Evolutionary conservation across 1,140 invertebrate species (phyloP).

Genomic region (Trichonephila clavipes): DNA sequence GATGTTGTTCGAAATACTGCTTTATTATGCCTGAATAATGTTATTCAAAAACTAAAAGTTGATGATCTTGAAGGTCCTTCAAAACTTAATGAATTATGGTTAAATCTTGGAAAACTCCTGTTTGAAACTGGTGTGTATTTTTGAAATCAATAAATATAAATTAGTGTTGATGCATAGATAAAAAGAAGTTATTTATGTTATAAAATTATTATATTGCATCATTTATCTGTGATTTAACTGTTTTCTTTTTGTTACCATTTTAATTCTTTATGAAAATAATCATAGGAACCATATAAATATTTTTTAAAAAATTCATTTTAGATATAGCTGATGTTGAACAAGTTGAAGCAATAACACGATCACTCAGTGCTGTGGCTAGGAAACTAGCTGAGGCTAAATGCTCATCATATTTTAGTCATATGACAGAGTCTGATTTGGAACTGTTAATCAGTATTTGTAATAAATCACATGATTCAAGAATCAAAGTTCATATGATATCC

Average conservation of each 20-base stretch:
- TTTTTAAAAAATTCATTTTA: background rate
- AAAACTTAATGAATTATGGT: conserved; percentile 82
- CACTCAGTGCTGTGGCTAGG: conserved; percentile 85
- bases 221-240: background rate
- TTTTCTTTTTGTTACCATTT: background rate
- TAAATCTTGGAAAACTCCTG: conserved; percentile 84
- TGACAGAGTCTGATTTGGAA: conserved; percentile 79
- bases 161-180: too few relatives aligned
- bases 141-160: too few relatives aligned
- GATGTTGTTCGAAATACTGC: conserved; percentile 83
- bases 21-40: conserved; percentile 86
- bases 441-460: conserved; percentile 84
- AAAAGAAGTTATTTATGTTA: too few relatives aligned
- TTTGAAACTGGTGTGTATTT: conserved; percentile 80
- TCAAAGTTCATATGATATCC: conserved; percentile 86
- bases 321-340: conserved; percentile 81
- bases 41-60: conserved; percentile 84
- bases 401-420: conserved; percentile 77
- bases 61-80: conserved; percentile 84
- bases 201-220: background rate
- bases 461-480: conserved; percentile 83
- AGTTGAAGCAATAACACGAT: conserved; percentile 85
- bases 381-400: conserved; percentile 79
- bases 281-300: too few relatives aligned
- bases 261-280: background rate